Base-by-base conservation (phyloP, 53 echinoderm and acorn worm species). In the Apostichopus leukothele region DNA sequence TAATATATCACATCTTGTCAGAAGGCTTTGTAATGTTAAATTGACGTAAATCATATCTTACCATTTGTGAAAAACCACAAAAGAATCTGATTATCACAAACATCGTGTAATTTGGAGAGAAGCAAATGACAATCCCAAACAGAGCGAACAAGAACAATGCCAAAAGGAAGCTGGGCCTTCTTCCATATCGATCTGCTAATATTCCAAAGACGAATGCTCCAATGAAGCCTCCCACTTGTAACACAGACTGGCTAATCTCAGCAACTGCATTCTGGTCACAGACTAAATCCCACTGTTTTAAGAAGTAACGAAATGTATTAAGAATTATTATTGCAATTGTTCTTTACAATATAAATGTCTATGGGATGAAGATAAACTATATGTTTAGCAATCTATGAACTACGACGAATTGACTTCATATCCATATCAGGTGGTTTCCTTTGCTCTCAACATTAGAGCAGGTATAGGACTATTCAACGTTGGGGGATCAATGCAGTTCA, bases 121-220 rank as follows among this genome's bases (percentile, higher is more conserved):
- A 96, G 60, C 94, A 94, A 20, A 89, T 93, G 1, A 76, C 90
- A 9, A 94, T 86, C 11, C 94, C 94, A 73, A 93, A 89, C 1
- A 89, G 78, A 22, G 90, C 74, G 66, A 94, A 81, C 11, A 81
- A 59, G 66, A 85, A 50, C 16, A 63, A 5, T 50, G 63, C 85
- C 7, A 90, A 10, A 50, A 96, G 93, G 89, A 93, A 96, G 85
- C 92, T 90, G 13, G 90, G 83, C 23, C 92, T 92, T 71, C 96
- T 80, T 53, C 96, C 96, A 91, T 83, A 96, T 13, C 91, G 84
- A 76, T 96, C 96, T 0, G 96, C 93, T 51, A 96, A 88, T 21
- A 92, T 93, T 12, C 96, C 96, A 54, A 89, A 94, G 68, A 94
- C 11, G 13, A 96, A 26, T 16, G 96, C 94, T 10, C 96, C 96